phyloP scores from a whole-genome alignment of 2,888 invertebrate species.

The Lasioglossum morio region DNA sequence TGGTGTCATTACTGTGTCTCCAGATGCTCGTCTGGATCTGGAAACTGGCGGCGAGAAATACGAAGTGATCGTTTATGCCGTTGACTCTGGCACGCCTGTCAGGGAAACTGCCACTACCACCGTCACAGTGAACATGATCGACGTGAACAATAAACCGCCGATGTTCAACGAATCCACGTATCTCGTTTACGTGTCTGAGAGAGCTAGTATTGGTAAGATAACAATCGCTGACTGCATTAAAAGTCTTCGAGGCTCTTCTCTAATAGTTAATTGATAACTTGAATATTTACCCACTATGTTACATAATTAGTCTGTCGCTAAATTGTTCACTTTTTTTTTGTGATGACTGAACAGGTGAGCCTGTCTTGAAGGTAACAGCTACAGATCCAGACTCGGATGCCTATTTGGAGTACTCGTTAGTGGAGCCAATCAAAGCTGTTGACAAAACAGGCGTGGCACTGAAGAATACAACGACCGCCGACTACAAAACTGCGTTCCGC shows the following conservation, averaged over 20 bases:
- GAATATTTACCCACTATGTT: no score
- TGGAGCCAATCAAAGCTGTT: slow-evolving; percentile 89
- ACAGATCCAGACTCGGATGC: slow-evolving; percentile 90
- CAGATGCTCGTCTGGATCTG: slow-evolving; percentile 90
- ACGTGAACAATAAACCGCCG: slow-evolving; percentile 94
- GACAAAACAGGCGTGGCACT: slow-evolving; percentile 91
- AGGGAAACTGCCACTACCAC: slow-evolving; percentile 92
- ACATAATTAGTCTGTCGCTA: not conserved
- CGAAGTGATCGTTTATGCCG: slow-evolving; percentile 90
- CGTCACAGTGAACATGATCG: slow-evolving; percentile 89
- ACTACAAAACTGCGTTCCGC: slow-evolving; percentile 89
- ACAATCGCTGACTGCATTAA: not conserved
- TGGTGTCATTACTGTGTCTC: slow-evolving; percentile 90
- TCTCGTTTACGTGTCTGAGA: slow-evolving; percentile 90
- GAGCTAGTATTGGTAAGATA: slow-evolving; percentile 86
- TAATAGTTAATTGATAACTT: not conserved
- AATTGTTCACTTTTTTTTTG: not conserved
- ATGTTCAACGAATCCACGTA: slow-evolving; percentile 88
- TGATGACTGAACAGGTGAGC: slow-evolving; percentile 82
- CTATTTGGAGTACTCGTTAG: slow-evolving; percentile 89
- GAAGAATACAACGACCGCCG: slow-evolving; percentile 87
- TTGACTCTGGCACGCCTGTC: slow-evolving; percentile 90
- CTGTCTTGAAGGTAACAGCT: slow-evolving; percentile 89
- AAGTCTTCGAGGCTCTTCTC: not conserved
- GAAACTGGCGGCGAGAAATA: slow-evolving; percentile 89